phyloP scores from a whole-genome alignment of 2,888 invertebrate species.

The Pterostichus madidus region DNA sequence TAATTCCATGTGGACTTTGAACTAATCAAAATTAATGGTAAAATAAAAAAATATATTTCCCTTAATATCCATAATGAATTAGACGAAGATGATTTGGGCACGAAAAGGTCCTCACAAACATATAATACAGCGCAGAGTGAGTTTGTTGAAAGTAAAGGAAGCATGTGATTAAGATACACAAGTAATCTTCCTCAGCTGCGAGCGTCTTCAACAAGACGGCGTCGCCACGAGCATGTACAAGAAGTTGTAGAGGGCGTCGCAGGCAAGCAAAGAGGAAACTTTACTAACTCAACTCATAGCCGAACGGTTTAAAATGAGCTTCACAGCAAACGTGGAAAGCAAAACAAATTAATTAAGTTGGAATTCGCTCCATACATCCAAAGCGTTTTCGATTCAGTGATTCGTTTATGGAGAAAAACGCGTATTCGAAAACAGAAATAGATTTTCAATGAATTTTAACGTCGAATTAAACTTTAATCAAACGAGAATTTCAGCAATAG shows the following conservation, averaged over 20 bases:
- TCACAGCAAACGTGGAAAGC: conserved; percentile 41
- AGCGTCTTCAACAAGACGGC: not conserved
- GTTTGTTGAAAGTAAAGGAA: conserved; percentile 8
- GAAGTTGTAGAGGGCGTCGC: not conserved
- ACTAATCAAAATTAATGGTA: no score
- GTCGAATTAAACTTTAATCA: conserved; percentile 44
- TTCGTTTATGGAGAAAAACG: conserved; percentile 39
- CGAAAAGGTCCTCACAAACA: not conserved
- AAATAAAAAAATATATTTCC: no score
- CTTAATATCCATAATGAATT: no score
- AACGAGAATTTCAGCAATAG: conserved; percentile 13
- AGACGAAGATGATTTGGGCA: no score
- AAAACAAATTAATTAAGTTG: conserved; percentile 49
- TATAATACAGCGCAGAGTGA: not conserved
- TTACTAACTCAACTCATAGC: conserved; percentile 43
- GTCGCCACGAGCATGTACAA: not conserved
- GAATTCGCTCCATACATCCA: conserved; percentile 44
- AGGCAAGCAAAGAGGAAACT: conserved; percentile 28
- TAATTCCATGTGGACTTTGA: no score
- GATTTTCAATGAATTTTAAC: conserved; percentile 37
- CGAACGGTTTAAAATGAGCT: conserved; percentile 42
- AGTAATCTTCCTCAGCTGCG: conserved; percentile 24
- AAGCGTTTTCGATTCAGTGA: conserved; percentile 38
- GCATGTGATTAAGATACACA: conserved; percentile 43
- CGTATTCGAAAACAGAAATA: conserved; percentile 15